Percentiles rank a stretch among this genome's conserved stretches.
Conservation (phyloP, 2,888 invertebrate species). For the Drosophila emarginata region DNA sequence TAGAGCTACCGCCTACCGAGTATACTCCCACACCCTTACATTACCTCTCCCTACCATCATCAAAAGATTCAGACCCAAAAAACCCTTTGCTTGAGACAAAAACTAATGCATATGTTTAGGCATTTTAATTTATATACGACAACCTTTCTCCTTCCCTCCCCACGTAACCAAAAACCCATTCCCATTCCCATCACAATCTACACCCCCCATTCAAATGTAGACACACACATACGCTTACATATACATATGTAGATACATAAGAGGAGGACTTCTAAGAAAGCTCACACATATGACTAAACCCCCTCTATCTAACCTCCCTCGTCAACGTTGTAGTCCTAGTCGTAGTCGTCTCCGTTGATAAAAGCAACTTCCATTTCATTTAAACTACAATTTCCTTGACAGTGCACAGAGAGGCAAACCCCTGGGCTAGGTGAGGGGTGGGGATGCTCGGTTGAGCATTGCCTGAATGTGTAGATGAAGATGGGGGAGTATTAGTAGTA, state of each 20-base stretch:
- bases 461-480: not conserved
- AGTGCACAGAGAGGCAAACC: slow-evolving; percentile 71
- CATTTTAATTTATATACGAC: slow-evolving; percentile 79
- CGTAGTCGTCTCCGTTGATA: slow-evolving; percentile 70
- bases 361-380: slow-evolving; percentile 80
- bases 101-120: slow-evolving; percentile 80
- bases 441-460: slow-evolving; percentile 2
- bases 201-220: too few species aligned
- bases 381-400: slow-evolving; percentile 80
- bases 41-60: not conserved
- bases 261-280: slow-evolving; percentile 69
- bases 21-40: slow-evolving; percentile 29
- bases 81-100: slow-evolving; percentile 60
- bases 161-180: slow-evolving; percentile 12
- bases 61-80: slow-evolving; percentile 2
- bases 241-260: slow-evolving; percentile 13
- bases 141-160: slow-evolving; percentile 23
- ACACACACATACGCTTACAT: slow-evolving; percentile 31
- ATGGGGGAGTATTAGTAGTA: not conserved
- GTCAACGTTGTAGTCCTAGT: not conserved
- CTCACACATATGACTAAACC: slow-evolving; percentile 57
- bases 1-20: slow-evolving; percentile 49
- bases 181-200: too few species aligned
- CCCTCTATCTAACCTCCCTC: slow-evolving; percentile 32
- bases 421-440: slow-evolving; percentile 22